Conservation (phyloP, 2,888 invertebrate genomes). For the Hymenopus coronatus region DNA sequence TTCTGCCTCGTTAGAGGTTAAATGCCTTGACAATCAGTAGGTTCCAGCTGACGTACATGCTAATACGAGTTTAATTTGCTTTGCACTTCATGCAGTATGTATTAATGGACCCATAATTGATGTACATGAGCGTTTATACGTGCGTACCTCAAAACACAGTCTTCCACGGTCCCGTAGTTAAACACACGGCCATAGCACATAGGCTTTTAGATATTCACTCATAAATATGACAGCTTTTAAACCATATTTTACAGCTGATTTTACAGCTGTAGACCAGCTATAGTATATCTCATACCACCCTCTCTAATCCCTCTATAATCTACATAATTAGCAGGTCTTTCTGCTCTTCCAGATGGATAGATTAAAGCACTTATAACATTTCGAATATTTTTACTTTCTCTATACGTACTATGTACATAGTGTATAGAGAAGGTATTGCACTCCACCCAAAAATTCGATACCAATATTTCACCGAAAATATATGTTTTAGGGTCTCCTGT, state of each 20-base stretch:
- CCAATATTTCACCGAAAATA: too few species aligned
- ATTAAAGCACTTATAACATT: too few species aligned
- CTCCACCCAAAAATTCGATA: too few species aligned
- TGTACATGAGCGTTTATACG: background rate
- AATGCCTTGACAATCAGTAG: background rate
- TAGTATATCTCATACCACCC: too few species aligned
- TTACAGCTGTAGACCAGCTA: background rate
- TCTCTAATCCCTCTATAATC: too few species aligned
- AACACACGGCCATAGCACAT: too few species aligned
- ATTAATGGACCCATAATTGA: background rate
- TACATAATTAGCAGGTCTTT: too few species aligned
- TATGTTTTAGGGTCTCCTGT: too few species aligned
- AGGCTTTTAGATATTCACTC: background rate
- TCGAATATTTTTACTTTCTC: too few species aligned
- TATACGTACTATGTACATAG: too few species aligned
- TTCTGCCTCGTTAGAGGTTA: background rate
- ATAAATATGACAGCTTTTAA: background rate
- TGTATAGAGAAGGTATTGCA: too few species aligned
- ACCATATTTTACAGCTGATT: background rate
- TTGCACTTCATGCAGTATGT: background rate
- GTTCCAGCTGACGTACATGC: background rate
- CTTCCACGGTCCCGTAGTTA: background rate
- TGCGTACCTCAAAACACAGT: background rate
- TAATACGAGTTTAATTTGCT: background rate
- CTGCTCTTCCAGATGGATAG: too few species aligned